Evolutionary conservation across 1,140 invertebrate species (phyloP), one percentile per base, ranked within the genome.

Genomic region (Cherax destructor): DNA sequence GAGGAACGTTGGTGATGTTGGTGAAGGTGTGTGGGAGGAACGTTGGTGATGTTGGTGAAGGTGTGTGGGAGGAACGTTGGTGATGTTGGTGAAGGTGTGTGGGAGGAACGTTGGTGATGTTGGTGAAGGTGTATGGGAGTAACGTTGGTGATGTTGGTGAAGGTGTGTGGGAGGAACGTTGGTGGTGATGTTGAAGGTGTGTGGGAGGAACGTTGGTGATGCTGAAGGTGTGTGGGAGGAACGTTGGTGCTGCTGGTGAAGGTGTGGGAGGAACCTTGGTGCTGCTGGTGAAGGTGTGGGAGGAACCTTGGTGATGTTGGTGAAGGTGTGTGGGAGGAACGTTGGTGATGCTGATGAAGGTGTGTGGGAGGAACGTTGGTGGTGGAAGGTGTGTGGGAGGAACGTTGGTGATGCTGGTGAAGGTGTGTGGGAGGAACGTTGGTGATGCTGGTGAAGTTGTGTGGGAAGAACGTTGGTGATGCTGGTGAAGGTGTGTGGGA

Each of bases 171-270:
- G 7, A n/a, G 69, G 61, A 4, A 41, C 4, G 59, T 21, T 24
- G 59, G 30, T 10, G 86, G 16, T 21, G 72, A 9, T 16, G 16
- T 10, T 41, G 30, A 41, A 41, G 30, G 30, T 41, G 61, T 24
- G 56, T 41, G 24, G 41, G 77, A 88, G 47, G 56, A 78, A 78
- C 74, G 86, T 41, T 21, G 59, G 74, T n/a, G 59, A 49, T 41
- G 56, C 30, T 41, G 30, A 18, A 52, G 18, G 77, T 16, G 61
- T 49, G 74, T 24, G 24, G 56, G 56, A 52, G 52, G 76, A 56
- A 78, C 18, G 50, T 21, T 21, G 30, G 50, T 21, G n/a, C 16
- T 16, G 30, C 49, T 4, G 24, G n/a, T n/a, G 50, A 52, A 59
- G 50, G 3, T 13, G n/a, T 13, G 3, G 76, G 83, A 9, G 47